A percentile compares a stretch with the other conserved stretches of the same genome.
These are phyloP conservation scores for Centropus unirufus DNA, from an alignment of 2,113 vertebrate species.

Conservation along the genomic window DNA sequence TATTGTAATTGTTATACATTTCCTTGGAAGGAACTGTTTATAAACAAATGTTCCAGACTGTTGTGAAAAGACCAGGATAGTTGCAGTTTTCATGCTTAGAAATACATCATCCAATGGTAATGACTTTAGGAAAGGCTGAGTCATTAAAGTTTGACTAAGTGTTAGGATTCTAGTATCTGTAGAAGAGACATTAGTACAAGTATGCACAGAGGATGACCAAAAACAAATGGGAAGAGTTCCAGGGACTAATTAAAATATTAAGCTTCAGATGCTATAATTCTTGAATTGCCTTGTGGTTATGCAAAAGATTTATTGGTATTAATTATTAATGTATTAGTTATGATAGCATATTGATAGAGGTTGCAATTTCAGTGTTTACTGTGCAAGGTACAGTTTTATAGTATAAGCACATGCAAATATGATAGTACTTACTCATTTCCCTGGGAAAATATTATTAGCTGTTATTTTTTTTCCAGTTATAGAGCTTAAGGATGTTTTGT, in stretches of 20 bases:
- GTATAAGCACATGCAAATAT: background rate
- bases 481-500: background rate
- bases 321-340: background rate
- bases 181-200: background rate
- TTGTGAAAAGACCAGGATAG: background rate
- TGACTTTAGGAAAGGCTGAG: background rate
- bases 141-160: background rate
- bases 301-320: background rate
- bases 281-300: background rate
- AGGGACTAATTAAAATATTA: background rate
- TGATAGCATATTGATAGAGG: background rate
- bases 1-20: background rate
- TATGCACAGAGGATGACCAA: fast-evolving
- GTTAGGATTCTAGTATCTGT: background rate
- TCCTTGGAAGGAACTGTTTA: background rate
- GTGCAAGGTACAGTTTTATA: background rate
- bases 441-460: background rate
- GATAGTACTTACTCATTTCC: background rate
- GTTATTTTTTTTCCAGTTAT: background rate
- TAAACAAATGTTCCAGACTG: fast-evolving
- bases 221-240: background rate
- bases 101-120: background rate
- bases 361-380: background rate
- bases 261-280: fast-evolving
- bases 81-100: fast-evolving